phyloP scores from a whole-genome alignment of 2,797 vertebrate genomes.

The Hippocampus kuda region DNA sequence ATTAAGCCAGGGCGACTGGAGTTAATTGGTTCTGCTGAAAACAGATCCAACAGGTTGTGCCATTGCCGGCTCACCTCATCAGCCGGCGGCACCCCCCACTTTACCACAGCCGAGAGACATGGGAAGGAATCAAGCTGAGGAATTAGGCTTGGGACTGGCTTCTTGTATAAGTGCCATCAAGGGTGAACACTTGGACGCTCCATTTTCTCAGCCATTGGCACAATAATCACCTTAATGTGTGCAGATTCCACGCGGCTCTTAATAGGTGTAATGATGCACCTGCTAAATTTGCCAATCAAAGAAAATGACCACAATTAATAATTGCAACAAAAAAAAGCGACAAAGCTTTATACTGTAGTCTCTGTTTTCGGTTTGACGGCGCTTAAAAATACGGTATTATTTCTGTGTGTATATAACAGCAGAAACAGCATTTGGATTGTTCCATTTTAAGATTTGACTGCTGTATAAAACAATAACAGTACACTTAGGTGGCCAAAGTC shows the following conservation, averaged over 20 bases:
- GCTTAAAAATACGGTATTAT: background rate
- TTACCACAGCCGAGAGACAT: constrained; percentile 46
- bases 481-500: too few species aligned
- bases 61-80: constrained; percentile 45
- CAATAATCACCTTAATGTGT: constrained; percentile 90
- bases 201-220: constrained; percentile 46
- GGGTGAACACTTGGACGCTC: constrained; percentile 42
- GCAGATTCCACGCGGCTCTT: constrained; percentile 79
- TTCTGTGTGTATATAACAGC: too few species aligned
- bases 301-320: constrained; percentile 73
- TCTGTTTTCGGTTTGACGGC: background rate
- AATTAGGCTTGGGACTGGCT: constrained; percentile 58
- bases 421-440: too few species aligned
- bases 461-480: too few species aligned
- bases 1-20: constrained; percentile 36
- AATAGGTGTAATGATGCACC: constrained; percentile 80
- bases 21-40: constrained; percentile 51
- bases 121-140: constrained; percentile 55
- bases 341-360: background rate
- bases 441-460: too few species aligned
- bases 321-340: constrained; percentile 47
- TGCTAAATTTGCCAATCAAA: constrained; percentile 79
- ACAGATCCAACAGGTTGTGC: constrained; percentile 31
- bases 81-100: constrained; percentile 30
- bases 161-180: constrained; percentile 43